These are phyloP conservation scores for Danionella cerebrum DNA, from an alignment of 2,113 vertebrate species.

Conservation along the genomic window DNA sequence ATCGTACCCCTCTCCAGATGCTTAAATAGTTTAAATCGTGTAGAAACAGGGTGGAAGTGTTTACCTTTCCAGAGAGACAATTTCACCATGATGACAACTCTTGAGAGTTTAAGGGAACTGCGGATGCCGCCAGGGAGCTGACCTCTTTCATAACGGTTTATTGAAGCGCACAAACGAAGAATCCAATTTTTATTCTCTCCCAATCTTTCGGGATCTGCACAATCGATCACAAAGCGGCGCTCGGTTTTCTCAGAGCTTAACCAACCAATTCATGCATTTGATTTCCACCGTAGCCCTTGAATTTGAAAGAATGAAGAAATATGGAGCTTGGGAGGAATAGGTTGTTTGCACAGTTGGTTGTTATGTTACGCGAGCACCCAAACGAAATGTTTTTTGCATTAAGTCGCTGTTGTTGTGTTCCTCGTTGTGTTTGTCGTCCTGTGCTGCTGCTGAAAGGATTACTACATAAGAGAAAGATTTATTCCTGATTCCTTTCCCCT, in stretches of 20 bases:
- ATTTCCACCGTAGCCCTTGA: too few species aligned
- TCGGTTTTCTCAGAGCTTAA: background rate
- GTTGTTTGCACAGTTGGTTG: slow-evolving; percentile 43
- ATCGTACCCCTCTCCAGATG: slow-evolving; percentile 43
- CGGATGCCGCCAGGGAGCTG: background rate
- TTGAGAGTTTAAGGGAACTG: slow-evolving; percentile 1
- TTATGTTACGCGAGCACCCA: slow-evolving; percentile 39
- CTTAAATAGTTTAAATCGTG: slow-evolving; percentile 58
- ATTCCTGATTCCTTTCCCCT: slow-evolving; percentile 14
- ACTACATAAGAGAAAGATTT: slow-evolving; percentile 54
- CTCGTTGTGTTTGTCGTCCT: slow-evolving; percentile 45
- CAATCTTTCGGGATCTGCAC: background rate
- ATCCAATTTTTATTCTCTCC: background rate
- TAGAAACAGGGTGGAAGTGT: slow-evolving; percentile 54
- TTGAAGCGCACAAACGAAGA: background rate
- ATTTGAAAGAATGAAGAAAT: slow-evolving; percentile 30
- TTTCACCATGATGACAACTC: background rate
- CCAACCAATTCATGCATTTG: background rate
- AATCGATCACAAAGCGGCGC: background rate
- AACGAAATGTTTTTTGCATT: slow-evolving; percentile 50
- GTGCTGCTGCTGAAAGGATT: slow-evolving; percentile 54
- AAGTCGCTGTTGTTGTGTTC: slow-evolving; percentile 46
- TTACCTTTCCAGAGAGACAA: slow-evolving; percentile 51
- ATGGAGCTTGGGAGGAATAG: slow-evolving; percentile 1
- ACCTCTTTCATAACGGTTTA: background rate